Evolutionary conservation across 1,140 invertebrate genomes (phyloP).

Genomic region (Pseudomyrmex pallidus): DNA sequence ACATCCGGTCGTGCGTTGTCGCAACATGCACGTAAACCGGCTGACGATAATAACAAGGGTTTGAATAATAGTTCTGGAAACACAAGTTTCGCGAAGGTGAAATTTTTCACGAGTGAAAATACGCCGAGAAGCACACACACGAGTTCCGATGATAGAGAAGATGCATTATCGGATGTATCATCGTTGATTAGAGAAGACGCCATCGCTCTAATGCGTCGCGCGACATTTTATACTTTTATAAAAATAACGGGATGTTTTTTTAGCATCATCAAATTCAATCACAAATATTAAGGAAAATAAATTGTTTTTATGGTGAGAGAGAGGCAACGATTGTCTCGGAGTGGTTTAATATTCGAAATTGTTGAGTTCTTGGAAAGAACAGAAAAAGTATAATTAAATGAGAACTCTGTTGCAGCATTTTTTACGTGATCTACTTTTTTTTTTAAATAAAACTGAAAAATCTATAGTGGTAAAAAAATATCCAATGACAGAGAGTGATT

Average conservation of each 20-base stretch:
- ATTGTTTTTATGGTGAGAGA: background rate
- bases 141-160: background rate
- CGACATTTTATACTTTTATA: background rate
- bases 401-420: background rate
- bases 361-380: background rate
- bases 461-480: background rate
- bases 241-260: background rate
- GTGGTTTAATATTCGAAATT: slow-evolving; percentile 13
- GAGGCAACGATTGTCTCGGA: background rate
- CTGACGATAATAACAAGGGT: slow-evolving; percentile 60
- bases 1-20: slow-evolving; percentile 51
- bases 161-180: background rate
- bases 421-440: no score
- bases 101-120: background rate
- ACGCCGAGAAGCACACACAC: background rate
- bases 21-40: slow-evolving; percentile 22
- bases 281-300: background rate
- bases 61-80: slow-evolving; percentile 49
- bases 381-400: background rate
- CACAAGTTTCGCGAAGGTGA: background rate
- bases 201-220: background rate
- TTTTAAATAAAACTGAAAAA: background rate
- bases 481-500: no score
- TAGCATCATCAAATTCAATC: background rate
- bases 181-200: background rate